These are phyloP conservation scores for Coecobrya sp. DNA, from an alignment of 2,888 invertebrate species.

Conservation along the genomic window DNA sequence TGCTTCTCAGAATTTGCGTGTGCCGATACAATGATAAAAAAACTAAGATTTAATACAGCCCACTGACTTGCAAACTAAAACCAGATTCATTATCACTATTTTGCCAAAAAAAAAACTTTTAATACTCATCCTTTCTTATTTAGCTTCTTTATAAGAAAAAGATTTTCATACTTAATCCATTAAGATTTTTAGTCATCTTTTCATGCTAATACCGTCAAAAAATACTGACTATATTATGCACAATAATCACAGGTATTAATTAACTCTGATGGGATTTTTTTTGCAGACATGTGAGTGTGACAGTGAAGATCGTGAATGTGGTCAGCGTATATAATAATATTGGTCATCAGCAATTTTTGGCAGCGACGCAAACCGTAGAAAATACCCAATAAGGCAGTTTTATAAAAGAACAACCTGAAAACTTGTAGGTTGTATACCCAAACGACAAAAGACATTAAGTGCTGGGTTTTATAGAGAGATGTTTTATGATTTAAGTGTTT, in stretches of 20 bases:
- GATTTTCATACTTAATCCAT: background rate
- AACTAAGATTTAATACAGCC: background rate
- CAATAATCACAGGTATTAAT: background rate
- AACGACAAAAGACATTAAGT: background rate
- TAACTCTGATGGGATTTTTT: background rate
- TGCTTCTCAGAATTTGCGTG: conserved; percentile 30
- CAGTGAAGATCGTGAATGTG: background rate
- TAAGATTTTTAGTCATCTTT: background rate
- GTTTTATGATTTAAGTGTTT: too few relatives aligned
- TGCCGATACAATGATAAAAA: background rate
- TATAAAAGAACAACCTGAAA: background rate
- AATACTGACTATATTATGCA: background rate
- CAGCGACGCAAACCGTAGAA: too few relatives aligned
- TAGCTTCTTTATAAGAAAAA: background rate
- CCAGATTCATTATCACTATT: too few relatives aligned
- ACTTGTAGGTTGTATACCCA: background rate
- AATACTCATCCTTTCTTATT: background rate
- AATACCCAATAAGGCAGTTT: background rate
- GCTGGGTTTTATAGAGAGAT: background rate
- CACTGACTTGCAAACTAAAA: background rate
- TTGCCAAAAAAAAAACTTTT: too few relatives aligned
- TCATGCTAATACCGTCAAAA: too few relatives aligned
- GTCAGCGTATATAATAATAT: background rate
- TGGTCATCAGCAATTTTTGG: background rate
- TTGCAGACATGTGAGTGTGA: background rate